phyloP scores from a whole-genome alignment of 2,797 vertebrate species.

The Pristis pectinata region DNA sequence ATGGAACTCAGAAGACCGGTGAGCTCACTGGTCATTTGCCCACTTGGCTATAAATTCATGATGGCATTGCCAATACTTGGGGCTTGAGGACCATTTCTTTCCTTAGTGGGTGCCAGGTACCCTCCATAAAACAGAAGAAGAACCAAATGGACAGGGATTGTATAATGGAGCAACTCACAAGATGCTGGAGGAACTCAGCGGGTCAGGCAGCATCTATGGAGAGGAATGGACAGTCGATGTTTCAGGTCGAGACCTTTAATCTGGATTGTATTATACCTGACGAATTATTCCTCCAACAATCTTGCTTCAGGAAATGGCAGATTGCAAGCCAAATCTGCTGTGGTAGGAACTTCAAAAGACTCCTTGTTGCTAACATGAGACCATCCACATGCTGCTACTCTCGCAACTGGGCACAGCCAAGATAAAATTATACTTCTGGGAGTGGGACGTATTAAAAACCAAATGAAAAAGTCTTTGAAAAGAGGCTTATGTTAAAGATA shows the following conservation, averaged over 20 bases:
- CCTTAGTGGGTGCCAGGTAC: background rate
- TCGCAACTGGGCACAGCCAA: background rate
- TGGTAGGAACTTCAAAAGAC: background rate
- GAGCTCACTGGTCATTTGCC: background rate
- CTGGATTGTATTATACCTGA: background rate
- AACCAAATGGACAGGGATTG: background rate
- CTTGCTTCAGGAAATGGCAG: background rate
- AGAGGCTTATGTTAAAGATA: too few species aligned
- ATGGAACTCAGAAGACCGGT: background rate
- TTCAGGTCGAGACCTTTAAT: too few species aligned
- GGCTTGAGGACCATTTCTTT: too few species aligned
- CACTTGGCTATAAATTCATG: background rate
- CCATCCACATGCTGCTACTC: background rate
- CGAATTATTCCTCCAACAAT: background rate
- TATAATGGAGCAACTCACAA: too few species aligned
- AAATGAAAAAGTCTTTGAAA: too few species aligned
- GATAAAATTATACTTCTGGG: background rate
- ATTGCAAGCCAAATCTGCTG: background rate
- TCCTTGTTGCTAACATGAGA: background rate
- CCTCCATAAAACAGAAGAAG: background rate
- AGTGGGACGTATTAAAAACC: background rate
- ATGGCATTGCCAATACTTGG: too few species aligned
- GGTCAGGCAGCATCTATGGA: too few species aligned
- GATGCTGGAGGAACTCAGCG: too few species aligned
- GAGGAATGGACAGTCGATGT: too few species aligned